Conservation (phyloP, 2,888 invertebrate genomes). For the Drosophila acutilabella region DNA sequence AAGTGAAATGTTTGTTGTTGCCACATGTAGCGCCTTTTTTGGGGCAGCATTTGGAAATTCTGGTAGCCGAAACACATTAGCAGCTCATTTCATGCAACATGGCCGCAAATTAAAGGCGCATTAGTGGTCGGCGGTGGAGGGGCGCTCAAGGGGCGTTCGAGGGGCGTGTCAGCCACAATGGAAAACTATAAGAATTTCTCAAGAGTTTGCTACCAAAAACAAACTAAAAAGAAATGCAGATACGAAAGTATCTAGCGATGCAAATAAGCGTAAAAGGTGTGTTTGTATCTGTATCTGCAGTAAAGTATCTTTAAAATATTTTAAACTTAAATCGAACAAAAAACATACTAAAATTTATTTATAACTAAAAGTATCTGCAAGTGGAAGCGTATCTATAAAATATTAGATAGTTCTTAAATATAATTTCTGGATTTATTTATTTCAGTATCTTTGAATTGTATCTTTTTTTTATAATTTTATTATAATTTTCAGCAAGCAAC, state of each 20-base stretch:
- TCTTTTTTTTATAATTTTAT: neutral
- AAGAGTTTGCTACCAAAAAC: constrained; percentile 13
- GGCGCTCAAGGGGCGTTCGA: constrained; percentile 30
- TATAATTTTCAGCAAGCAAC: neutral
- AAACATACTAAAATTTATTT: neutral
- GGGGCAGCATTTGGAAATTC: constrained; percentile 10
- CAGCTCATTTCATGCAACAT: constrained; percentile 74
- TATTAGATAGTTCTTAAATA: no score
- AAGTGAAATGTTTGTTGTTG: constrained; percentile 72
- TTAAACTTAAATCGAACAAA: neutral
- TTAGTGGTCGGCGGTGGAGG: constrained; percentile 41
- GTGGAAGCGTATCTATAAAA: no score
- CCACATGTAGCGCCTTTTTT: constrained; percentile 57
- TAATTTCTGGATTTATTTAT: no score
- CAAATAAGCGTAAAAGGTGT: neutral
- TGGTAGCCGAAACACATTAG: constrained; percentile 69
- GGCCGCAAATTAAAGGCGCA: constrained; percentile 78
- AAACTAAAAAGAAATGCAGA: constrained; percentile 10
- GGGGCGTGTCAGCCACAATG: constrained; percentile 27
- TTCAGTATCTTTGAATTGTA: neutral
- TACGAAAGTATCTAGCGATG: constrained; percentile 6
- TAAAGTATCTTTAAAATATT: neutral
- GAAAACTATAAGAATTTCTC: constrained; percentile 48
- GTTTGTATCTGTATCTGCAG: constrained; percentile 3
- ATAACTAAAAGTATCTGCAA: neutral